Base-by-base conservation (phyloP, 2,888 invertebrate species). In the Heliconius sara region DNA sequence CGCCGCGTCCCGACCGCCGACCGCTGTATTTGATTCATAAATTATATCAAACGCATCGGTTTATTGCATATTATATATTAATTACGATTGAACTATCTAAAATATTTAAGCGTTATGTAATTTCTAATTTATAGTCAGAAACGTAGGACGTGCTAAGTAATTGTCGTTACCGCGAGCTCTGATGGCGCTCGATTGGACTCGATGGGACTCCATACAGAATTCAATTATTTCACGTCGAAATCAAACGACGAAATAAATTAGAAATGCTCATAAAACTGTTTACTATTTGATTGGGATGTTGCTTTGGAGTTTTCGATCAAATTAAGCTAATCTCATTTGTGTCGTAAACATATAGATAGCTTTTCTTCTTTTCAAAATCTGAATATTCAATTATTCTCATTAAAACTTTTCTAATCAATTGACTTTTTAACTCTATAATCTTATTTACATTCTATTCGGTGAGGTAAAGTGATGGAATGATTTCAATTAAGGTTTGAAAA, bases 41-140 rank as follows among this genome's bases (percentile, higher is more conserved):
- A 78, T 80, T 67, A 79, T 39, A 65, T 66, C 47, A 80, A 82
- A 79, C 63, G 79, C 25, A 57, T 60, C 70, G 70, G 68, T 76
- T 79, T 73, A 79, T 80, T 80, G 72, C 76, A 77, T 73, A 79
- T 80, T 80, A 82, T 75, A 80, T 82, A 82, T 82, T 82, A 80
- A 80, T 82, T 79, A 80, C 67, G 52, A 67, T 30, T 70, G 71
- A 76, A 76, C 65, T 52, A 74, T 71, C 72, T 78, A 47, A 78
- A 80, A 80, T 79, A 80, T 79, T 79, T 82, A 75, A 79, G 67
- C 57, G 65, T 78, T 75, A 80, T 80, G 67, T 80, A 72, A 76
- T 80, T 77, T 66, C 34, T 43, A 76, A 77, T 76, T 78, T 80
- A 76, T 77, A 70, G 68, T 30, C 47, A 65, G 34, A 68, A 60